Conservation (phyloP, 1,140 invertebrate species). For the Halictus rubicundus region DNA sequence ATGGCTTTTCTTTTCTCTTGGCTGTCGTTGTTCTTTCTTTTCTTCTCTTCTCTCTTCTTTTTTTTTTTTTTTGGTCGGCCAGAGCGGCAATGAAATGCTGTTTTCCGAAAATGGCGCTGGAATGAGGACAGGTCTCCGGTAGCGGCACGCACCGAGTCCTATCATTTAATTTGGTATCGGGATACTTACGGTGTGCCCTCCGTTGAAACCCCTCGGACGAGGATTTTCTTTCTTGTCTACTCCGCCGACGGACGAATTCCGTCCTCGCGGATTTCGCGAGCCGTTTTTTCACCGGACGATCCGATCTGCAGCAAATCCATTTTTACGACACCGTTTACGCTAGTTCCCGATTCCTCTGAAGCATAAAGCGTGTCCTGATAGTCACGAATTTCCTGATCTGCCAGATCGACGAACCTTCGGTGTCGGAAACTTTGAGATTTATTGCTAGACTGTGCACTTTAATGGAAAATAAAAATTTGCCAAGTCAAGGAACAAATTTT, state of each 20-base stretch:
- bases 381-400: too few relatives aligned
- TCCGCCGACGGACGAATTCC: background rate
- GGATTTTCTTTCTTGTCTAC: conserved; percentile 13
- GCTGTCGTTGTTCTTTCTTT: background rate
- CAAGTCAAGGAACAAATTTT: too few relatives aligned
- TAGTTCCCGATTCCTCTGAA: too few relatives aligned
- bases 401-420: too few relatives aligned
- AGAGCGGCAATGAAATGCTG: conserved; percentile 67
- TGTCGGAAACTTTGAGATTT: too few relatives aligned
- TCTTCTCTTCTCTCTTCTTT: too few relatives aligned
- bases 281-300: conserved; percentile 3
- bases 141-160: conserved; percentile 45
- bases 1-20: conserved; percentile 38
- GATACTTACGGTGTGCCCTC: conserved; percentile 47
- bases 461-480: too few relatives aligned
- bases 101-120: conserved; percentile 71
- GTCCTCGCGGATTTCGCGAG: conserved; percentile 3
- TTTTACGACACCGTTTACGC: background rate
- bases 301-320: conserved; percentile 14
- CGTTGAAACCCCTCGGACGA: conserved; percentile 6
- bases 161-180: conserved; percentile 68
- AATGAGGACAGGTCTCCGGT: conserved; percentile 66
- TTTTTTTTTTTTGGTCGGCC: conserved; percentile 18
- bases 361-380: too few relatives aligned
- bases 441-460: too few relatives aligned